These are phyloP conservation scores for Drosophila ezoana DNA, from an alignment of 2,888 invertebrate genomes.

Conservation along the genomic window DNA sequence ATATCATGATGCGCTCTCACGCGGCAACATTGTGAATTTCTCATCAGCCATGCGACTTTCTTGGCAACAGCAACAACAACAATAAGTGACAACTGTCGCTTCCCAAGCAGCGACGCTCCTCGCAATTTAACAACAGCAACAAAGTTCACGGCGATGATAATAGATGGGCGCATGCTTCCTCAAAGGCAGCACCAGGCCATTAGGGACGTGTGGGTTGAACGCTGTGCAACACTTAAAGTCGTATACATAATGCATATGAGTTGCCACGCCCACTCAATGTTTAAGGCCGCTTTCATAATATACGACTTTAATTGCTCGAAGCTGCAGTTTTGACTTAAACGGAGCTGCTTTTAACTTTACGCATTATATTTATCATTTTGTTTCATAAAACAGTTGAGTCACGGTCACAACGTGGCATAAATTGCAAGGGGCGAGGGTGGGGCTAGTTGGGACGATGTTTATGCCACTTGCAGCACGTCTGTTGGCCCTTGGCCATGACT, in stretches of 20 bases:
- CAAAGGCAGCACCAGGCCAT: slow-evolving; percentile 29
- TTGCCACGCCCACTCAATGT: neutral
- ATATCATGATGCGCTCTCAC: slow-evolving; percentile 22
- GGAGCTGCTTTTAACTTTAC: slow-evolving; percentile 29
- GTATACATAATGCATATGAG: slow-evolving; percentile 43
- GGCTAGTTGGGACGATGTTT: slow-evolving; percentile 28
- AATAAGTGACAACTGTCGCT: slow-evolving; percentile 18
- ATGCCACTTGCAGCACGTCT: slow-evolving; percentile 39
- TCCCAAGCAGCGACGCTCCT: neutral
- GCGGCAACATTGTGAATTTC: slow-evolving; percentile 11
- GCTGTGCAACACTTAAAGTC: slow-evolving; percentile 33
- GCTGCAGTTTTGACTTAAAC: slow-evolving; percentile 32
- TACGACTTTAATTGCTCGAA: slow-evolving; percentile 38
- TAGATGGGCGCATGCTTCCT: slow-evolving; percentile 6
- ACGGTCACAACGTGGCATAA: slow-evolving; percentile 21
- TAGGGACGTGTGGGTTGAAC: slow-evolving; percentile 10
- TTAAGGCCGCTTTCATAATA: neutral
- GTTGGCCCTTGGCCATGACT: slow-evolving; percentile 32
- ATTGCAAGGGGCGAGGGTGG: neutral
- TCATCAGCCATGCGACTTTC: slow-evolving; percentile 50
- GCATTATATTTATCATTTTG: slow-evolving; percentile 39
- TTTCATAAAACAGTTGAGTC: slow-evolving; percentile 28
- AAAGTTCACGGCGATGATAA: slow-evolving; percentile 22
- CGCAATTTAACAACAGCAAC: slow-evolving; percentile 6
- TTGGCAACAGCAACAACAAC: slow-evolving; percentile 1